Base-by-base conservation (phyloP, 2,888 invertebrate genomes). In the Automeris io region DNA sequence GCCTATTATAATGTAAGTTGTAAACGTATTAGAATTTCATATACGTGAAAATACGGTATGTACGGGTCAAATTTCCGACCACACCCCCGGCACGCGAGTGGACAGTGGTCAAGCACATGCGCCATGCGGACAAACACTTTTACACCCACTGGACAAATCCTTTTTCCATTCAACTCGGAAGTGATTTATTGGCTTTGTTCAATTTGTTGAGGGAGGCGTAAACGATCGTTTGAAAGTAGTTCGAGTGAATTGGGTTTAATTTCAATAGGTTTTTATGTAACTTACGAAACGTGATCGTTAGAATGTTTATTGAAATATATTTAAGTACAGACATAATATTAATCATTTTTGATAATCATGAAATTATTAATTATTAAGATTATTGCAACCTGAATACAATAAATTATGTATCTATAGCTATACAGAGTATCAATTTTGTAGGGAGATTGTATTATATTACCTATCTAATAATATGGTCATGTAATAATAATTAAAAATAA, bases 101-200 rank as follows among this genome's bases (percentile, higher is more conserved):
- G 85, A 80, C 85, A 82, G 51, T 81, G 83, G 85, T 85, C 82
- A 85, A 52, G 33, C 47, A 72, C 74, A 77, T 82, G 82, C 81
- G 83, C 83, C 82, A 82, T 35, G 47, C 71, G 47, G 47, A 68
- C 62, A 63, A n/a, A n/a, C 60, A 63, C 50, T 43, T 63, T 64
- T 58, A 73, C 79, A 69, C 75, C 74, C 76, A 74, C 73, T 45
- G 46, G 7, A 19, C 13, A 22, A 18, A 32, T 32, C 18, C 26
- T 11, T 9, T 25, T 36, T 37, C 4, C 23, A 23, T 22, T 18
- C 23, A 13, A 29, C 16, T 16, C 29, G 25, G 29, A 39, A 45
- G 43, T 58, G 57, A 65, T 61, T 63, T 63, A 61, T 62, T 45
- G 45, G 41, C 16, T 29, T 16, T 29, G 29, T 42, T 35, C 18